phyloP scores from a whole-genome alignment of 2,797 vertebrate genomes.

The Eulemur mongoz region DNA sequence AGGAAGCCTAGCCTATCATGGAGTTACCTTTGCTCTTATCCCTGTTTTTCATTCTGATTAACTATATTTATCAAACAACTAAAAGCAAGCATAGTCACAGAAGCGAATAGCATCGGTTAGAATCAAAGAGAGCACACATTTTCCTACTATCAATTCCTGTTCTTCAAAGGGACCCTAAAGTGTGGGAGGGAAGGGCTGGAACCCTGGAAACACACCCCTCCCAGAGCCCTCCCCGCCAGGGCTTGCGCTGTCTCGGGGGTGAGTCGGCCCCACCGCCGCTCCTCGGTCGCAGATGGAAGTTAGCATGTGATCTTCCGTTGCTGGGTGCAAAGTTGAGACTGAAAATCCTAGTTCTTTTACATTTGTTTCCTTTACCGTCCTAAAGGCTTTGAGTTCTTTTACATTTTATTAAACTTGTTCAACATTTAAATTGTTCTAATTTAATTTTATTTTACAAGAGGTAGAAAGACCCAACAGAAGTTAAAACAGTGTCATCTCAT shows the following conservation, averaged over 20 bases:
- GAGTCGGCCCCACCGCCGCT: not conserved
- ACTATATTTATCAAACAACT: no score
- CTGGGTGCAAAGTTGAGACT: not conserved
- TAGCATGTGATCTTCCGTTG: not conserved
- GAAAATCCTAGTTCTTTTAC: not conserved
- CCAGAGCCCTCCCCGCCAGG: fast-evolving
- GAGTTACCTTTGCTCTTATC: no score
- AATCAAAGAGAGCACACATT: no score
- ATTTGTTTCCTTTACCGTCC: not conserved
- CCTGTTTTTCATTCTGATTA: no score
- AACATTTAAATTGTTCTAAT: not conserved
- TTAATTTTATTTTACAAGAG: not conserved
- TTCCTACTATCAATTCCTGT: no score
- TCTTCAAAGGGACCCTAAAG: no score
- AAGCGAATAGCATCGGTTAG: no score
- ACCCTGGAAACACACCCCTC: not conserved
- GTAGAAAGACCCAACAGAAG: not conserved
- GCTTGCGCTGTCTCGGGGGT: not conserved
- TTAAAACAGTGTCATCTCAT: not conserved
- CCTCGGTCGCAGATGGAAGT: not conserved
- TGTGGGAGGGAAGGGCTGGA: fast-evolving
- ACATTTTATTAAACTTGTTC: not conserved
- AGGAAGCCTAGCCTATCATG: no score
- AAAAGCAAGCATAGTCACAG: no score
- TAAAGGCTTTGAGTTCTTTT: not conserved